Percentiles rank a stretch among this genome's conserved stretches.
phyloP scores from a whole-genome alignment of 2,797 vertebrate genomes.

The Coreius guichenoti region DNA sequence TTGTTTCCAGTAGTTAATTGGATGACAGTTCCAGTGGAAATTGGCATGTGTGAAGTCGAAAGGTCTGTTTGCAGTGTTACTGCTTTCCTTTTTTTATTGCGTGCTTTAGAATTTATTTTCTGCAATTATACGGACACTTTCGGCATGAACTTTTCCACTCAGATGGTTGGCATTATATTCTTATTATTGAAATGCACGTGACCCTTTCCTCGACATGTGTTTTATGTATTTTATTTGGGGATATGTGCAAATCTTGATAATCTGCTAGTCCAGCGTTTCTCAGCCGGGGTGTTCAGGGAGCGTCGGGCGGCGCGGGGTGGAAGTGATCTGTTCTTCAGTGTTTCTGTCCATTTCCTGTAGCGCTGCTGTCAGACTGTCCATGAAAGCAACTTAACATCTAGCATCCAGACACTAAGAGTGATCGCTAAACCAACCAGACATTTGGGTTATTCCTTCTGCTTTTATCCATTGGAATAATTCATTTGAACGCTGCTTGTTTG shows the following conservation, averaged over 20 bases:
- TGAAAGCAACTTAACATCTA: not conserved
- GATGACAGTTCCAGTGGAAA: conserved; percentile 71
- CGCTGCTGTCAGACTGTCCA: too few species aligned
- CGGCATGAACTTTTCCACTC: not conserved
- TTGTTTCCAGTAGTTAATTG: conserved; percentile 71
- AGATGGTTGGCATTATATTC: not conserved
- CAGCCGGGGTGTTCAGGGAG: not conserved
- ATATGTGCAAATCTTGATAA: not conserved
- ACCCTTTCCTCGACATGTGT: not conserved
- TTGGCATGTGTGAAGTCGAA: conserved; percentile 72
- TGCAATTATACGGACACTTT: conserved; percentile 4
- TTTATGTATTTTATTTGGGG: not conserved
- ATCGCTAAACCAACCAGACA: not conserved
- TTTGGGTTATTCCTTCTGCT: not conserved
- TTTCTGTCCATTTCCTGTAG: not conserved
- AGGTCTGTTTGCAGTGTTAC: conserved; percentile 52
- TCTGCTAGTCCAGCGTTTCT: not conserved
- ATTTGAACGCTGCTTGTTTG: too few species aligned
- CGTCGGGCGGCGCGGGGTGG: not conserved
- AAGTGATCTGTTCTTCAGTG: not conserved
- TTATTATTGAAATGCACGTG: not conserved
- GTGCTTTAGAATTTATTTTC: conserved; percentile 57
- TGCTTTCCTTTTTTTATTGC: conserved; percentile 67
- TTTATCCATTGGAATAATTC: too few species aligned
- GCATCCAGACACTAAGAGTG: too few species aligned